Evolutionary conservation across 2,888 invertebrate genomes (phyloP).

Genomic region (Cataglyphis albicans): DNA sequence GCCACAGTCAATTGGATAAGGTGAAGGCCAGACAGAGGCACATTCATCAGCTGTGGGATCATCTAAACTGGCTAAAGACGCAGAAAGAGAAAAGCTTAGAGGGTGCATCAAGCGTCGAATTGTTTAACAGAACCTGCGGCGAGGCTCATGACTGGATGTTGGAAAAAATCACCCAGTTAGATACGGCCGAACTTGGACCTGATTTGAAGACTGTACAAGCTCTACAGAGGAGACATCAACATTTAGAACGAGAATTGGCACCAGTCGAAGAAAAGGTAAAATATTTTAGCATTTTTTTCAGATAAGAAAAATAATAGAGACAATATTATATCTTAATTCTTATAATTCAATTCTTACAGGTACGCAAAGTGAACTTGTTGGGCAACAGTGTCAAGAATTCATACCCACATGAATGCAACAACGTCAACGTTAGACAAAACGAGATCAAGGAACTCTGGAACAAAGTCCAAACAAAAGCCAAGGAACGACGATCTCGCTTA

Average conservation of each 20-base stretch:
- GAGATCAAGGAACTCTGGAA: slow-evolving; percentile 96
- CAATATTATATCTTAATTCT: slow-evolving; percentile 19
- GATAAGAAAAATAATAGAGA: background rate
- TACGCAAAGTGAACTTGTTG: slow-evolving; percentile 91
- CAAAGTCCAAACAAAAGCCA: slow-evolving; percentile 94
- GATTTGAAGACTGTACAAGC: slow-evolving; percentile 97
- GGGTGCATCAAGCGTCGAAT: slow-evolving; percentile 96
- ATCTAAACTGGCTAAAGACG: slow-evolving; percentile 93
- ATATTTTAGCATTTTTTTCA: background rate
- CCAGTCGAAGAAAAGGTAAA: slow-evolving; percentile 97
- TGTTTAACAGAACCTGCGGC: slow-evolving; percentile 98
- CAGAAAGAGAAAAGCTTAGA: slow-evolving; percentile 96
- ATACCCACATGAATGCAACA: slow-evolving; percentile 95
- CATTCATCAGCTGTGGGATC: slow-evolving; percentile 95
- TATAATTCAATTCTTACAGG: slow-evolving; percentile 64
- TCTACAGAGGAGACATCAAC: slow-evolving; percentile 95
- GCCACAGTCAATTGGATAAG: slow-evolving; percentile 95
- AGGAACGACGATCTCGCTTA: slow-evolving; percentile 93
- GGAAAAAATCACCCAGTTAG: slow-evolving; percentile 97
- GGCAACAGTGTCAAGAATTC: slow-evolving; percentile 96
- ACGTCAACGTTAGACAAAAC: slow-evolving; percentile 93
- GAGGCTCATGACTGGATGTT: slow-evolving; percentile 99
- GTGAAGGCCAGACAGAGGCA: slow-evolving; percentile 92
- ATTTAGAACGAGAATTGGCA: slow-evolving; percentile 96
- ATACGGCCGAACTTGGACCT: slow-evolving; percentile 91